These are phyloP conservation scores for Potamarius usumacintae DNA, from an alignment of 2,113 vertebrate genomes.

Conservation along the genomic window DNA sequence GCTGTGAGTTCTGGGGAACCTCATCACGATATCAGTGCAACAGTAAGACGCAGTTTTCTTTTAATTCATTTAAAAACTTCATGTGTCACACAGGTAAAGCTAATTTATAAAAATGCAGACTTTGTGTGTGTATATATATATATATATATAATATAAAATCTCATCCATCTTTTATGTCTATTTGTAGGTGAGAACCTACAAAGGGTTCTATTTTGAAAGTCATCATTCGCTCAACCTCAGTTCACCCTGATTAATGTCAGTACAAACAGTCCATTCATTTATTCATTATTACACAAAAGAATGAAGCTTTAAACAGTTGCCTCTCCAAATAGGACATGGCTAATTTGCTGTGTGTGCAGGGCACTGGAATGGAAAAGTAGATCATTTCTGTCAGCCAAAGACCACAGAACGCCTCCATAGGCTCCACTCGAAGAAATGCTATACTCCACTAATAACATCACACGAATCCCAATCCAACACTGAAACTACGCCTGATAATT, in stretches of 20 bases:
- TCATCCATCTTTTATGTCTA: neutral
- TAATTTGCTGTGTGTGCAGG: conserved; percentile 40
- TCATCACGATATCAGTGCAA: neutral
- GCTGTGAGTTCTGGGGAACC: neutral
- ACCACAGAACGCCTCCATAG: conserved; percentile 33
- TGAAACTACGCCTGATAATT: conserved; percentile 19
- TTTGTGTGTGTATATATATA: neutral
- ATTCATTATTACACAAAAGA: conserved; percentile 32
- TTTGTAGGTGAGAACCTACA: neutral
- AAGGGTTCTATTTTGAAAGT: neutral
- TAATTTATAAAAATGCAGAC: neutral
- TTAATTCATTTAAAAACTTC: neutral
- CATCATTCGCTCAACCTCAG: neutral
- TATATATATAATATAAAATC: neutral
- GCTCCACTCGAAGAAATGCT: conserved; percentile 31
- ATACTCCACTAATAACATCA: conserved; percentile 23
- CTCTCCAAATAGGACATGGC: conserved; percentile 26
- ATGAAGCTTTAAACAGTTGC: conserved; percentile 38
- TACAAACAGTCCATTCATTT: conserved; percentile 14
- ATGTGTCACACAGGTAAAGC: neutral
- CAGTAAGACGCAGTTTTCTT: neutral
- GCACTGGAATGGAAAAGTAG: conserved; percentile 41
- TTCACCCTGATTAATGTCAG: conserved; percentile 23
- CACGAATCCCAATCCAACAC: conserved; percentile 11
- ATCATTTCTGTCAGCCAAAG: conserved; percentile 43